phyloP scores from a whole-genome alignment of 2,113 vertebrate species.

The Danionella cerebrum region DNA sequence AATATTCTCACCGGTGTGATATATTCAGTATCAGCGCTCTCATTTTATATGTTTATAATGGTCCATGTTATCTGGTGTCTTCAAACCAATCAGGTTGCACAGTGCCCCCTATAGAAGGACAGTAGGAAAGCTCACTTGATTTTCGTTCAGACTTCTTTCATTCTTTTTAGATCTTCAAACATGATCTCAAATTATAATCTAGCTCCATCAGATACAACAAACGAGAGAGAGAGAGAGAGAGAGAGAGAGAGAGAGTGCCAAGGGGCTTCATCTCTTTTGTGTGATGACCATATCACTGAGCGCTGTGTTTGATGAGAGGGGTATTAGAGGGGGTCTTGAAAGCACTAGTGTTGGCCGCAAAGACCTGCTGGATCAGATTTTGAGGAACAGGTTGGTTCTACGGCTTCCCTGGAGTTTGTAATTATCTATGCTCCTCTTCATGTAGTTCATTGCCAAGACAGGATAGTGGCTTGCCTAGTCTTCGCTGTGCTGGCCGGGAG shows the following conservation, averaged over 20 bases:
- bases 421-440: slow-evolving; percentile 45
- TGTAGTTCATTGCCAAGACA: slow-evolving; percentile 36
- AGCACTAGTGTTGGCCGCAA: slow-evolving; percentile 24
- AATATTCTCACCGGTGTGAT: no score
- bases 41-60: no score
- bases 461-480: slow-evolving; percentile 5
- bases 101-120: background rate
- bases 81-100: no score
- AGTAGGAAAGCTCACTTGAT: background rate
- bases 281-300: background rate
- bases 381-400: slow-evolving; percentile 43
- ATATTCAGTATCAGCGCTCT: no score
- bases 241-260: background rate
- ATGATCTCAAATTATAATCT: background rate
- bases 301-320: background rate
- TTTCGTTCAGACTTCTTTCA: background rate
- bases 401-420: slow-evolving; percentile 48
- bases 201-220: background rate
- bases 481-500: slow-evolving; percentile 16
- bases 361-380: slow-evolving; percentile 38
- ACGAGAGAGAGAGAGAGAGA: background rate
- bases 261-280: slow-evolving; percentile 10
- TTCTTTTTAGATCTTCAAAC: slow-evolving; percentile 8
- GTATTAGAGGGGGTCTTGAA: background rate
- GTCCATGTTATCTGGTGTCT: no score